Conservation (phyloP, 2,797 vertebrate species). For the Enoplosus armatus region DNA sequence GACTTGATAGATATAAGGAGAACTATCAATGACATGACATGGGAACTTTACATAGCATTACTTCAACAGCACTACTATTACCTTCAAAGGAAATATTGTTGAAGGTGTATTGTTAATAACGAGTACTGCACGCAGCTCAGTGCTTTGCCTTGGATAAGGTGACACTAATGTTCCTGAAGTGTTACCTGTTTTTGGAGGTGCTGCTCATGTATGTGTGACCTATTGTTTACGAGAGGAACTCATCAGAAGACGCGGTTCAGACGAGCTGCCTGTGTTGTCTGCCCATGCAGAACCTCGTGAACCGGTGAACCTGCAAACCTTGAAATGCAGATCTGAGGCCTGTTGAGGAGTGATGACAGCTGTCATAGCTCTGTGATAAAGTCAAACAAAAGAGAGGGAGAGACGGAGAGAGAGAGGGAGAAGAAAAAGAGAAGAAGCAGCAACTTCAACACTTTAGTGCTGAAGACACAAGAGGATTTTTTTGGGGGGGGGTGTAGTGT, state of each 20-base stretch:
- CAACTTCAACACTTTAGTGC: slow-evolving; percentile 84
- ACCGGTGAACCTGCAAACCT: slow-evolving; percentile 81
- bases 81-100: not conserved
- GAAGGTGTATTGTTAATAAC: slow-evolving; percentile 25
- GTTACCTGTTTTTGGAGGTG: slow-evolving; percentile 17
- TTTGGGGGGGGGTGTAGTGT: slow-evolving; percentile 19
- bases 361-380: slow-evolving; percentile 82
- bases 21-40: not conserved
- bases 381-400: slow-evolving; percentile 69
- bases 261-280: slow-evolving; percentile 61
- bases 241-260: slow-evolving; percentile 57
- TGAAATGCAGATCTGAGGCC: slow-evolving; percentile 86
- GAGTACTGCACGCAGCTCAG: not conserved
- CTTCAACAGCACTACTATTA: slow-evolving; percentile 12
- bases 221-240: slow-evolving; percentile 66
- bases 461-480: slow-evolving; percentile 73
- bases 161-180: slow-evolving; percentile 25
- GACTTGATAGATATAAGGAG: slow-evolving; percentile 11
- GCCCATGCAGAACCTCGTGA: slow-evolving; percentile 77
- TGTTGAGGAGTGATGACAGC: slow-evolving; percentile 86
- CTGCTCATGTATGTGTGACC: slow-evolving; percentile 48
- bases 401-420: slow-evolving; percentile 21
- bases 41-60: slow-evolving; percentile 6
- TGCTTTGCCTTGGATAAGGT: slow-evolving; percentile 3
- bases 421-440: slow-evolving; percentile 73